These are phyloP conservation scores for Hippoglossus stenolepis DNA, from an alignment of 2,113 vertebrate species.

Conservation along the genomic window DNA sequence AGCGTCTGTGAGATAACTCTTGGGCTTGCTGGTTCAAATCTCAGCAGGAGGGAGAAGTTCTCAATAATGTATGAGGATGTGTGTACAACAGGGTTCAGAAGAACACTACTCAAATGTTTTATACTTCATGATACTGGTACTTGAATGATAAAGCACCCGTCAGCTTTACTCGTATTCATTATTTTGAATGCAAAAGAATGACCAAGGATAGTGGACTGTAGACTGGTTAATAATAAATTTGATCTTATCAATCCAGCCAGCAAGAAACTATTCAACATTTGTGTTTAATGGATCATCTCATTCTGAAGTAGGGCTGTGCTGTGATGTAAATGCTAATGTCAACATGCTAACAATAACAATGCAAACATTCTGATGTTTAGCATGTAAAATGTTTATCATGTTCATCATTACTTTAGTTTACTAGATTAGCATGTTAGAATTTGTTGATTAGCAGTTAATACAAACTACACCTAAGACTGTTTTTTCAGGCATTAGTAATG, in stretches of 20 bases:
- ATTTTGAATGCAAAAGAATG: neutral
- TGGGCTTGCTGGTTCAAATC: slow-evolving; percentile 22
- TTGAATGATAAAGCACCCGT: too few relatives aligned
- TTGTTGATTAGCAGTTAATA: neutral
- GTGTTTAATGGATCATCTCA: too few relatives aligned
- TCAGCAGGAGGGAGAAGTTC: neutral
- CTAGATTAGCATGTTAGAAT: too few relatives aligned
- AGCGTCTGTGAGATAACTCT: slow-evolving; percentile 5
- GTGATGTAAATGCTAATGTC: neutral
- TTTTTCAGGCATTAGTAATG: too few relatives aligned
- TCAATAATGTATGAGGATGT: slow-evolving; percentile 50
- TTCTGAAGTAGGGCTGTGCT: too few relatives aligned
- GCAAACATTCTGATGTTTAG: neutral
- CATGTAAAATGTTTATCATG: neutral
- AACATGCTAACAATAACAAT: too few relatives aligned
- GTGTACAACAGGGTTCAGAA: neutral
- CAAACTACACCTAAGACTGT: neutral
- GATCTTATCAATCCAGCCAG: too few relatives aligned
- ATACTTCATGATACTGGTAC: neutral
- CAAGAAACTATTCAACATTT: too few relatives aligned
- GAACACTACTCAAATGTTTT: neutral
- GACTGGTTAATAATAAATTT: too few relatives aligned
- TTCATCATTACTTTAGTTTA: neutral
- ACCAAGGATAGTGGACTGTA: too few relatives aligned
- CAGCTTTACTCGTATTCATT: neutral